Evolutionary conservation across 2,113 vertebrate genomes (phyloP).

Genomic region (Malaclemys terrapin): DNA sequence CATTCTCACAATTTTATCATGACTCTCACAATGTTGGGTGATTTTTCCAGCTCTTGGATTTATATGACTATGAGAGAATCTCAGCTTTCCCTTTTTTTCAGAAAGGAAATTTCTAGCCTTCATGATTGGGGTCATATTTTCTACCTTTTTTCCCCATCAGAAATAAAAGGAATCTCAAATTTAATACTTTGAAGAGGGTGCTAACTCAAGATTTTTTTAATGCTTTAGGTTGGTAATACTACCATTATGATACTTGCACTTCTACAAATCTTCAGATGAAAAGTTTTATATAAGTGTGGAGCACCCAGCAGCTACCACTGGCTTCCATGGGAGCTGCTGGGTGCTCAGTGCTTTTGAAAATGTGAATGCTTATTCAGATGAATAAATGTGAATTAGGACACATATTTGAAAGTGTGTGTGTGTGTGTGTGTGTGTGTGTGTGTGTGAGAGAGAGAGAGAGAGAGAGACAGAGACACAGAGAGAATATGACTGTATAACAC

Average conservation of each 20-base stretch:
- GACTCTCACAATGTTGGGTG: not conserved
- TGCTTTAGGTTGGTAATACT: not conserved
- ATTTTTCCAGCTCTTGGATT: not conserved
- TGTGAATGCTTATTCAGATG: not conserved
- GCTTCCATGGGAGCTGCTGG: not conserved
- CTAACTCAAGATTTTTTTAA: not conserved
- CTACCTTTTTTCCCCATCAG: not conserved
- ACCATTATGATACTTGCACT: not conserved
- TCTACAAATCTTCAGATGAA: not conserved
- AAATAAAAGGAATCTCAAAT: not conserved
- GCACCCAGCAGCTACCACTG: not conserved
- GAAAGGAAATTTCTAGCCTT: not conserved
- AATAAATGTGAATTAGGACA: too few relatives aligned
- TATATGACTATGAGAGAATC: not conserved
- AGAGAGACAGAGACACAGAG: too few relatives aligned
- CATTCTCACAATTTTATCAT: not conserved
- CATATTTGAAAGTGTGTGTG: not conserved
- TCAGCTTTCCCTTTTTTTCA: rapidly evolving
- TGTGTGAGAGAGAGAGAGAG: not conserved
- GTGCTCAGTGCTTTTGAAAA: not conserved
- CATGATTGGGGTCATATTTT: not conserved
- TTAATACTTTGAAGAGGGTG: not conserved
- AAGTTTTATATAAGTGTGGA: not conserved
- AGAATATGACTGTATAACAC: not conserved
- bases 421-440: not conserved